Evolutionary conservation across 1,140 invertebrate species (phyloP), one percentile per base, ranked within the genome.

Genomic region (Hesperophylax magnus): DNA sequence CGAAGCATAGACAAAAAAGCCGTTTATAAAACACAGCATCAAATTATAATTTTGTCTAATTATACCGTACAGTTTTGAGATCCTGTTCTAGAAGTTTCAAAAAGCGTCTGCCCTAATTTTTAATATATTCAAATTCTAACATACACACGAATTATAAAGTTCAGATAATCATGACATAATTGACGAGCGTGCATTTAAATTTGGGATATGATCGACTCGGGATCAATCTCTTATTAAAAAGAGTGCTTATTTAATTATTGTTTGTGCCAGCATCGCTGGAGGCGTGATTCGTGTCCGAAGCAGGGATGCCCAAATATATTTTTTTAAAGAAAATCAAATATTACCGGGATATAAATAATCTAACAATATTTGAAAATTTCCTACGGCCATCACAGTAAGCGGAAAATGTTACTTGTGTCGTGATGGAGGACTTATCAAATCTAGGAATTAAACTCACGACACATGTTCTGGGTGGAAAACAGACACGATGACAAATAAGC

Each of bases 201-300:
- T 71, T 52, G n/a, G 67, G 67, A 58, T 56, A 75, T 75, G 27
- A 75, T 75, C 71, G 53, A 56, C 17, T 24, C 56, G 22, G 54
- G 22, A 22, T 75, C 71, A n/a, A 56, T 58, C 52, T n/a, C 52
- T 75, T 27, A 24, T 75, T 56, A 58, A 75, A 24, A 75, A 75
- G 53, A 75, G 52, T 58, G 71, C 71, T 54, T 63, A 77, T 77
- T 77, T 77, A 77, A 77, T 77, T 63, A 77, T 77, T 63, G 34
- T 77, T 61, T 77, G 75, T 63, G 75, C 75, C 31, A 63, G 75
- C 20, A 22, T 31, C 31, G 75, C 75, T 22, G 7, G 27, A 17
- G 75, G 75, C 75, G 61, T 18, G 61, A 76, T 18, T 77, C 75
- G 75, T 77, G 75, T 47, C 20, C 17, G 20, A 20, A 15, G 24